A percentile compares a stretch with the other conserved stretches of the same genome.
phyloP scores from a whole-genome alignment of 2,113 vertebrate genomes.

The Hippopotamus amphibius region DNA sequence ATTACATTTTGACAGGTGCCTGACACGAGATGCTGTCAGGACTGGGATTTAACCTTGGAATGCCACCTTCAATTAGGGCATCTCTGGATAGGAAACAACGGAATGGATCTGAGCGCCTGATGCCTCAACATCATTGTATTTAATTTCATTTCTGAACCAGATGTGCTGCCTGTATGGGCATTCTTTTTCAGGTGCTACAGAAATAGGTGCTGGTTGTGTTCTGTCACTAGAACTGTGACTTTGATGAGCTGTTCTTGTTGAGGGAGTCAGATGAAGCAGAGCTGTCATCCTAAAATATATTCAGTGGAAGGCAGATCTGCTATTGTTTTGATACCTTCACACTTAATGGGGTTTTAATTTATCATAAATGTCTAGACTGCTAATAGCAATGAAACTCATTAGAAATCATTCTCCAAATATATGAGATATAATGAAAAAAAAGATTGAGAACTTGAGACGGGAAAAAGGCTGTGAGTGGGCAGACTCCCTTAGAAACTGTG shows the following conservation, averaged over 20 bases:
- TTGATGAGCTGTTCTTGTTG: constrained; percentile 43
- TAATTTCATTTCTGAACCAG: constrained; percentile 74
- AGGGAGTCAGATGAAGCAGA: constrained; percentile 47
- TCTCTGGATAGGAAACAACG: constrained; percentile 74
- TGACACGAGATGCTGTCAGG: constrained; percentile 81
- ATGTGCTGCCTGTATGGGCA: background rate
- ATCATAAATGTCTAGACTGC: constrained; percentile 70
- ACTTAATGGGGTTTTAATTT: constrained; percentile 72
- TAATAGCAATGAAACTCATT: constrained; percentile 62
- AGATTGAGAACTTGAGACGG: background rate
- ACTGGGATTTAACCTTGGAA: constrained; percentile 82
- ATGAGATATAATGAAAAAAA: constrained; percentile 8
- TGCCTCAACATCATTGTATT: constrained; percentile 60
- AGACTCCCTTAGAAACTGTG: background rate
- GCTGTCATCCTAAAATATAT: constrained; percentile 68
- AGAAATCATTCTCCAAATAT: constrained; percentile 47
- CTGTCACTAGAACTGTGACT: constrained; percentile 34
- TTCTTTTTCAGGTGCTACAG: background rate
- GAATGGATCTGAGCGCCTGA: constrained; percentile 69
- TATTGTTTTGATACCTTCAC: constrained; percentile 70
- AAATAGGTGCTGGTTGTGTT: constrained; percentile 50
- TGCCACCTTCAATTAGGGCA: constrained; percentile 80
- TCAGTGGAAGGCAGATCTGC: constrained; percentile 38
- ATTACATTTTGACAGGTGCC: constrained; percentile 84
- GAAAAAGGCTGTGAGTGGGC: background rate